phyloP scores from a whole-genome alignment of 2,113 vertebrate genomes.

The Machaerirhynchus nigripectus region DNA sequence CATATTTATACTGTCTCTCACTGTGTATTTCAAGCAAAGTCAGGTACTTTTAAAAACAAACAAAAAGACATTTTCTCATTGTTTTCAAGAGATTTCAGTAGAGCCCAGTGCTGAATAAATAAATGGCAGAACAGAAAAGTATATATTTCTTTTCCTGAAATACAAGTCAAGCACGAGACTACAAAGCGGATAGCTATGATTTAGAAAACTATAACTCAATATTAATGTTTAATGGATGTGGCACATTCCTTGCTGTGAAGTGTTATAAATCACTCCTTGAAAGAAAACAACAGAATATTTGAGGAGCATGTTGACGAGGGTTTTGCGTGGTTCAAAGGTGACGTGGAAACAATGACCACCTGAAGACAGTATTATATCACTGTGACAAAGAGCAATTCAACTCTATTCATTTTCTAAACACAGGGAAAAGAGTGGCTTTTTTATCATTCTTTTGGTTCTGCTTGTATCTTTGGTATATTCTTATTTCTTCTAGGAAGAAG shows the following conservation, averaged over 20 bases:
- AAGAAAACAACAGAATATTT: conserved; percentile 42
- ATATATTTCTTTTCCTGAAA: conserved; percentile 36
- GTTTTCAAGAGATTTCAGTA: not conserved
- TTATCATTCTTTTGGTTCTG: not conserved
- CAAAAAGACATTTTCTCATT: not conserved
- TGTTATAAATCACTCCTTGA: conserved; percentile 47
- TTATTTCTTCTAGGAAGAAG: conserved; percentile 30
- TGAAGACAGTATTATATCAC: conserved; percentile 5
- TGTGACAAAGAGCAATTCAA: conserved; percentile 18
- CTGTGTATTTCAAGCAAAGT: not conserved
- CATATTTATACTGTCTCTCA: not conserved
- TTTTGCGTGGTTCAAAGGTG: conserved; percentile 43
- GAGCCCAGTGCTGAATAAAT: not conserved
- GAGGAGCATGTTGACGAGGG: not conserved
- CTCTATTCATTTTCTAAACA: conserved; percentile 1
- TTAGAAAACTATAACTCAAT: conserved; percentile 43
- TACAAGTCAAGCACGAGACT: conserved; percentile 18
- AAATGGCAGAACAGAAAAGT: conserved; percentile 9
- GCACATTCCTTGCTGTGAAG: conserved; percentile 38
- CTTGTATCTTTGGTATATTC: not conserved
- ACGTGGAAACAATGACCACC: conserved; percentile 34
- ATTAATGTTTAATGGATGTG: conserved; percentile 60
- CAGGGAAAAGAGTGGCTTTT: not conserved
- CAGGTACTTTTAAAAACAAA: not conserved
- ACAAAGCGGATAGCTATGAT: conserved; percentile 9